A percentile compares a stretch with the other conserved stretches of the same genome.
phyloP scores from a whole-genome alignment of 2,888 invertebrate genomes.

The Notodonta ziczac region DNA sequence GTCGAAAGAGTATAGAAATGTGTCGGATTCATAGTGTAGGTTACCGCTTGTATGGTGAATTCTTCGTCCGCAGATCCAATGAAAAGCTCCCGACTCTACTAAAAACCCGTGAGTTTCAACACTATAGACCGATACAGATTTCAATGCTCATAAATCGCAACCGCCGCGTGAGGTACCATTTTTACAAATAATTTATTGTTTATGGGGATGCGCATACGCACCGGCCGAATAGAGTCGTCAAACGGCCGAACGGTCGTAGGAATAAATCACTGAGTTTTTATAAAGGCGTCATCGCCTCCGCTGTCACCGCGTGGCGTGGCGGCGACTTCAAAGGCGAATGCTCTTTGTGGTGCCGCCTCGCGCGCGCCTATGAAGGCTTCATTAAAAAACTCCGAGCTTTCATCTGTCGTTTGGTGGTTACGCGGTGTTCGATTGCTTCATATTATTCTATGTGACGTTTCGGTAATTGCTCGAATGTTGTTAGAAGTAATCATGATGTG shows the following conservation, averaged over 20 bases:
- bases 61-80: too few species aligned
- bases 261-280: conserved; percentile 82
- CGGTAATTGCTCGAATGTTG: conserved; percentile 54
- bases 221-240: conserved; percentile 43
- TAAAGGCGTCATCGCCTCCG: conserved; percentile 78
- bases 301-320: conserved; percentile 63
- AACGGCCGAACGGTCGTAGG: conserved; percentile 48
- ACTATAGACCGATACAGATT: neutral
- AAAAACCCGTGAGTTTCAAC: conserved; percentile 3
- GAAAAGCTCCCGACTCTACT: neutral
- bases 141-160: conserved; percentile 27
- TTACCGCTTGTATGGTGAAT: too few species aligned
- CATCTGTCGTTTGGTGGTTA: conserved; percentile 58
- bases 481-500: conserved; percentile 23
- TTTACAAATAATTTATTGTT: conserved; percentile 48
- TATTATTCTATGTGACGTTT: conserved; percentile 52
- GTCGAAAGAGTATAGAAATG: too few species aligned
- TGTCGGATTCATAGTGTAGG: too few species aligned
- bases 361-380: conserved; percentile 70
- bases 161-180: conserved; percentile 32
- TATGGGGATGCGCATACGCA: conserved; percentile 28
- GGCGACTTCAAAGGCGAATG: conserved; percentile 60
- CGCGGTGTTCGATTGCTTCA: conserved; percentile 54
- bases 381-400: conserved; percentile 63
- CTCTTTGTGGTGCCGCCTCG: conserved; percentile 64